Base-by-base conservation (phyloP, 2,888 invertebrate species). In the Chymomyza fuscimana region DNA sequence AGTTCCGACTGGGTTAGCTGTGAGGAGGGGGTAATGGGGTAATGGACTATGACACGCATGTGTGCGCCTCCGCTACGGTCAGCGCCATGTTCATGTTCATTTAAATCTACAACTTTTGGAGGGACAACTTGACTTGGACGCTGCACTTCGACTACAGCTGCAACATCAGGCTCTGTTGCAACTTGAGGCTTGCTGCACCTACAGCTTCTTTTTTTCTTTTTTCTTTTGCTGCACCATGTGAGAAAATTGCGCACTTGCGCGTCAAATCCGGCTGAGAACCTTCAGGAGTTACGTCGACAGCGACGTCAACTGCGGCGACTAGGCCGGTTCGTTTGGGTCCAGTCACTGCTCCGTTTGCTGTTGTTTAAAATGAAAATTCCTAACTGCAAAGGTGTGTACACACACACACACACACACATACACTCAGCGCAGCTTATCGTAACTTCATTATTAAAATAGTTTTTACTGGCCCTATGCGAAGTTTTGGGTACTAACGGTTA, bases 381-480 rank as follows among this genome's bases (percentile, higher is more conserved):
- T 79, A 73, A 81, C 81, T 74, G 74, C 74, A 79, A 77, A 79
- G 80, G 68, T 69, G 64, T 73, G 72, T 65, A 67, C 66, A 58
- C 58, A 58, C 46, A 58, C 19, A 29, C 29, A 52, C 22, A 16
- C 19, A 46, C 58, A 16, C 29, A 29, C 29, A 54, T 3, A 40
- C 12, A 46, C 66, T 68, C 78, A 70, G 62, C 64, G 69, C 15
- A 71, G 87, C 85, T 89, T 87, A 87, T 87, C 87, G 80, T 76
- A 85, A 79, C 85, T 89, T 89, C 89, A 89, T 89, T 89, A 89
- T 85, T 83, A 79, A 89, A 89, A 88, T 83, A 89, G 73, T 78
- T 76, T 73, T 76, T 77, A 76, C 72, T 74, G 71, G 79, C 78
- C 83, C 86, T 83, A 74, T 60, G n/a, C 67, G 51, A 15, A 46